Conservation (phyloP, 2,113 vertebrate genomes). For the Herpailurus yagouaroundi region DNA sequence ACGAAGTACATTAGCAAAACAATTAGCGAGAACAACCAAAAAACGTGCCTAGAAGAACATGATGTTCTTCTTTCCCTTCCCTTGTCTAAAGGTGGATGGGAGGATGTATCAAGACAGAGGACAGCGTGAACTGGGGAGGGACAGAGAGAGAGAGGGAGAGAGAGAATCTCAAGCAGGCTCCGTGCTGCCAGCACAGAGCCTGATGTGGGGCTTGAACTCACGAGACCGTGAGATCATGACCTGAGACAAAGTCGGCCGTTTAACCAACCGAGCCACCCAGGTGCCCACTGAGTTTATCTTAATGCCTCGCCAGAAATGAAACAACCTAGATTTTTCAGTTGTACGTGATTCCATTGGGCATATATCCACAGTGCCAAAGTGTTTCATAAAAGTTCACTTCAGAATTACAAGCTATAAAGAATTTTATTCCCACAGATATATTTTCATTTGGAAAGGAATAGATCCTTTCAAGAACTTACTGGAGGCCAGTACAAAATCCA, state of each 20-base stretch:
- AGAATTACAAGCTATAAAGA: constrained; percentile 65
- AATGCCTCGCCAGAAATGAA: background rate
- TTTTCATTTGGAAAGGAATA: constrained; percentile 77
- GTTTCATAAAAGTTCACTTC: constrained; percentile 71
- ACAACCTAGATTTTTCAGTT: background rate
- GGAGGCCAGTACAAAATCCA: constrained; percentile 40
- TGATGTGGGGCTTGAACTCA: too few relatives aligned
- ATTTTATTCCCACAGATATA: constrained; percentile 62
- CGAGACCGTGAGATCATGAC: too few relatives aligned
- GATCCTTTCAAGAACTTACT: constrained; percentile 66
- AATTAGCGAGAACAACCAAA: background rate
- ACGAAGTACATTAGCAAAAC: constrained; percentile 36
- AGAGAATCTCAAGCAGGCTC: too few relatives aligned
- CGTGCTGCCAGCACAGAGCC: too few relatives aligned
- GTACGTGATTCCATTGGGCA: background rate
- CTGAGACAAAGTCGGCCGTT: too few relatives aligned
- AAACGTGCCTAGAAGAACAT: background rate
- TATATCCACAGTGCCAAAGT: constrained; percentile 5
- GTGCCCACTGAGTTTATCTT: background rate
- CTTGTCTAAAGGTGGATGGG: background rate
- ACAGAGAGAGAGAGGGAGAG: too few relatives aligned
- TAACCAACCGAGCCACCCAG: too few relatives aligned
- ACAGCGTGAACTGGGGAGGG: too few relatives aligned
- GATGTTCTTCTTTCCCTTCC: background rate
- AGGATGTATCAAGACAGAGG: background rate